phyloP scores from a whole-genome alignment of 2,113 vertebrate genomes.

The Triplophysa dalaica region DNA sequence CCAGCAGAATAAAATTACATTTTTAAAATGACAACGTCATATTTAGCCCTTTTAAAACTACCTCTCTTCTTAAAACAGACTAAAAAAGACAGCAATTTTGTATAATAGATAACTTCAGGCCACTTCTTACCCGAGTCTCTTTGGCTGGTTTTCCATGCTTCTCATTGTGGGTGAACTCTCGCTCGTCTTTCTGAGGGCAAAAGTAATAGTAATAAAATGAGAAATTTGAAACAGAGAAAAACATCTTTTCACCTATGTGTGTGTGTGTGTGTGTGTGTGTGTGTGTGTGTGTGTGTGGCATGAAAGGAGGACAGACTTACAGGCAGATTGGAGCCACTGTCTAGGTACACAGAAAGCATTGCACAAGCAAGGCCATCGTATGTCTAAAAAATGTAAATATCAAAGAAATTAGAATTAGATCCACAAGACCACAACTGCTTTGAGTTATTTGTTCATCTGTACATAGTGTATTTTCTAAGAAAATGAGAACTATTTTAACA shows the following conservation, averaged over 20 bases:
- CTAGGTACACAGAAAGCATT: slow-evolving; percentile 89
- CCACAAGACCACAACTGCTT: background rate
- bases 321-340: slow-evolving; percentile 86
- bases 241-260: background rate
- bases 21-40: too few species aligned
- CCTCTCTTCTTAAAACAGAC: too few species aligned
- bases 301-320: slow-evolving; percentile 67
- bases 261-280: too few species aligned
- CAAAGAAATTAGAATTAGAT: background rate
- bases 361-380: slow-evolving; percentile 78
- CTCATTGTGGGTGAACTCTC: slow-evolving; percentile 81
- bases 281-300: background rate
- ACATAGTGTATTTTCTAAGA: background rate
- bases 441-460: background rate
- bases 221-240: background rate
- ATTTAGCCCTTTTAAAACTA: too few species aligned
- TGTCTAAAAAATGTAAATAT: slow-evolving; percentile 67
- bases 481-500: background rate
- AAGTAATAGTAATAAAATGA: slow-evolving; percentile 12
- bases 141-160: slow-evolving; percentile 78
- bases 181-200: slow-evolving; percentile 80
- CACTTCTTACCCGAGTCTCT: slow-evolving; percentile 77
- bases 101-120: background rate
- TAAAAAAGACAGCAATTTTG: background rate
- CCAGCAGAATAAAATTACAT: too few species aligned